Conservation (phyloP, 64 coral and sea anemone genomes). For the Trachythela sp. region DNA sequence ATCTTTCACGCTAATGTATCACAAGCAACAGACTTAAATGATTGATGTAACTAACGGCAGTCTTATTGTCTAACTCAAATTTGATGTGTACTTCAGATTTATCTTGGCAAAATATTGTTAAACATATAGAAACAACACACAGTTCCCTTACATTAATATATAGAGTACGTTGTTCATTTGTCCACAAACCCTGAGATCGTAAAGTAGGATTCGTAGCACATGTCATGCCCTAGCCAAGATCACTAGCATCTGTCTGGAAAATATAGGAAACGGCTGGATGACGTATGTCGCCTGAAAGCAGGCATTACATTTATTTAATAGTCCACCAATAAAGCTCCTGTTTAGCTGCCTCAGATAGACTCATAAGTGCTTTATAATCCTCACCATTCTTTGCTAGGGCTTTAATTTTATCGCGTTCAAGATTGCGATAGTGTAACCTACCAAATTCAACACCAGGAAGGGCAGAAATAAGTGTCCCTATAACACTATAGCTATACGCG, state of each 20-base stretch:
- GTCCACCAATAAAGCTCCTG: constrained; percentile 29
- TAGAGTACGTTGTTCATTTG: too few relatives aligned
- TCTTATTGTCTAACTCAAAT: constrained; percentile 56
- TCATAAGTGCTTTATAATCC: too few relatives aligned
- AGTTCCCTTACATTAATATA: too few relatives aligned
- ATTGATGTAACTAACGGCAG: constrained; percentile 53
- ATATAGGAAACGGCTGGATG: background rate
- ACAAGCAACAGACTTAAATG: constrained; percentile 50
- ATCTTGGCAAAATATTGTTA: constrained; percentile 33
- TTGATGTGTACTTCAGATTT: constrained; percentile 32
- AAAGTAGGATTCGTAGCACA: too few relatives aligned
- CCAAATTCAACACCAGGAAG: constrained; percentile 43
- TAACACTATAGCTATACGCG: background rate
- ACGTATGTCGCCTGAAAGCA: background rate
- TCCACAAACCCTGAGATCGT: too few relatives aligned
- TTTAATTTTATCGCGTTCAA: constrained; percentile 16
- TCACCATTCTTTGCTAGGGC: background rate
- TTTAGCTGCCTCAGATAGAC: constrained; percentile 17
- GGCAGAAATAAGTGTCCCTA: too few relatives aligned
- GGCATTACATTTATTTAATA: constrained; percentile 15
- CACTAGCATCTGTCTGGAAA: constrained; percentile 29
- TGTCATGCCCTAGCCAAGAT: background rate
- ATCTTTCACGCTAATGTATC: background rate
- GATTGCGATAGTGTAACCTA: constrained; percentile 24
- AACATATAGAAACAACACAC: constrained; percentile 55